Conservation (phyloP, 2,113 vertebrate genomes). For the Tricholaema leucomelas region DNA sequence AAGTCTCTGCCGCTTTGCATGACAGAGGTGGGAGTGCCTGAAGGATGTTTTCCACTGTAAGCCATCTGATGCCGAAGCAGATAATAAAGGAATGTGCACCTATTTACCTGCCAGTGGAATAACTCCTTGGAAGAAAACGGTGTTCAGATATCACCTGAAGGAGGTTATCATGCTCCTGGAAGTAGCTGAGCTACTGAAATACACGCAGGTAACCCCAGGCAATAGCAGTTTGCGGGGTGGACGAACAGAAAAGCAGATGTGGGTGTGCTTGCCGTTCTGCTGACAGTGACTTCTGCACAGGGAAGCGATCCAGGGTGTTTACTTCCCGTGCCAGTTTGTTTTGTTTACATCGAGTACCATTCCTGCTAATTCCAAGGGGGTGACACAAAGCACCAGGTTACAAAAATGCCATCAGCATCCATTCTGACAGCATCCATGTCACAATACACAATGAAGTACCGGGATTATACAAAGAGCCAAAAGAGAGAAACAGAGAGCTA, state of each 20-base stretch:
- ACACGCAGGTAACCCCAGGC: neutral
- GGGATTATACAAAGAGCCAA: constrained; percentile 69
- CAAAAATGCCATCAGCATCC: constrained; percentile 55
- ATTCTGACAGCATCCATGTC: constrained; percentile 60
- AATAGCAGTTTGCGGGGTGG: neutral
- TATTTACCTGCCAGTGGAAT: neutral
- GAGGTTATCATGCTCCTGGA: neutral
- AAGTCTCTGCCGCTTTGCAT: neutral
- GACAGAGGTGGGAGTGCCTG: rapidly evolving
- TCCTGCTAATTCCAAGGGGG: constrained; percentile 48
- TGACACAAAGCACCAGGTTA: constrained; percentile 61
- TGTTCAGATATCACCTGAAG: neutral
- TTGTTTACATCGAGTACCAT: constrained; percentile 8
- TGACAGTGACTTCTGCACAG: neutral
- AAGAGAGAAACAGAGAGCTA: constrained; percentile 14
- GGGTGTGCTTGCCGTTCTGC: neutral
- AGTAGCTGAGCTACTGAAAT: neutral
- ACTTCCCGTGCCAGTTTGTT: constrained; percentile 47
- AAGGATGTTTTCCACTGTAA: neutral
- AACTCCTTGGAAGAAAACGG: neutral
- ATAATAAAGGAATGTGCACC: neutral
- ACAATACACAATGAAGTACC: constrained; percentile 67
- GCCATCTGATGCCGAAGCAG: rapidly evolving
- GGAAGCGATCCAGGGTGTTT: constrained; percentile 56
- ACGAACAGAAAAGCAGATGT: neutral